Percentiles rank a stretch among this genome's conserved stretches.
Evolutionary conservation across 2,113 vertebrate species (phyloP).

Genomic region (Anolis carolinensis): DNA sequence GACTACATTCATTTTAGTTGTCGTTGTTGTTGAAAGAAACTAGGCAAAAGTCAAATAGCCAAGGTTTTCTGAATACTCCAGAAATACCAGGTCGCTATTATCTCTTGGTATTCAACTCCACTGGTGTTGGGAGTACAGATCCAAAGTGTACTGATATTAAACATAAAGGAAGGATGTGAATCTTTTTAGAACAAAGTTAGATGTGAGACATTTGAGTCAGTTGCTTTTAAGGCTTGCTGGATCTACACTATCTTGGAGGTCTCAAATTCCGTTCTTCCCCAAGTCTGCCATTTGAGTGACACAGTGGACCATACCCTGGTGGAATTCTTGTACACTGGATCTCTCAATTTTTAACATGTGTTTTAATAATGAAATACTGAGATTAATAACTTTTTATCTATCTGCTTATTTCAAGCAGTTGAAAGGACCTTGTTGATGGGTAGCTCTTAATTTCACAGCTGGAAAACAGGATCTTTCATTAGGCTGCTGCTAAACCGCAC

Average conservation of each 20-base stretch:
- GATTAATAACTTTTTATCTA: background rate
- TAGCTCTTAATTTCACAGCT: too few species aligned
- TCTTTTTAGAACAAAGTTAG: background rate
- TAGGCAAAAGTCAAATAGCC: background rate
- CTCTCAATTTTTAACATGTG: background rate
- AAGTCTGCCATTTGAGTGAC: background rate
- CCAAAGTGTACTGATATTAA: background rate
- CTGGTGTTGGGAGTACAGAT: background rate
- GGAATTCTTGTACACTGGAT: background rate
- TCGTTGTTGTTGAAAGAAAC: background rate
- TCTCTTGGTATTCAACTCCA: background rate
- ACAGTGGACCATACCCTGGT: background rate
- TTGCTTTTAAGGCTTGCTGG: background rate
- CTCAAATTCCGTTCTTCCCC: too few species aligned
- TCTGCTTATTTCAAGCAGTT: background rate
- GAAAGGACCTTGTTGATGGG: background rate
- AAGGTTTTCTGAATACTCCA: background rate
- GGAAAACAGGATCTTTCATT: too few species aligned
- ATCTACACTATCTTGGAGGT: background rate
- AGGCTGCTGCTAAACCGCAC: background rate
- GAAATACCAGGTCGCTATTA: background rate
- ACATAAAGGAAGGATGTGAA: background rate
- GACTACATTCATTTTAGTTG: too few species aligned
- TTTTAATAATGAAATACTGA: background rate
- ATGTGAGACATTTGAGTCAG: background rate